Evolutionary conservation across 2,113 vertebrate genomes (phyloP).

Genomic region (Heterocephalus glaber): DNA sequence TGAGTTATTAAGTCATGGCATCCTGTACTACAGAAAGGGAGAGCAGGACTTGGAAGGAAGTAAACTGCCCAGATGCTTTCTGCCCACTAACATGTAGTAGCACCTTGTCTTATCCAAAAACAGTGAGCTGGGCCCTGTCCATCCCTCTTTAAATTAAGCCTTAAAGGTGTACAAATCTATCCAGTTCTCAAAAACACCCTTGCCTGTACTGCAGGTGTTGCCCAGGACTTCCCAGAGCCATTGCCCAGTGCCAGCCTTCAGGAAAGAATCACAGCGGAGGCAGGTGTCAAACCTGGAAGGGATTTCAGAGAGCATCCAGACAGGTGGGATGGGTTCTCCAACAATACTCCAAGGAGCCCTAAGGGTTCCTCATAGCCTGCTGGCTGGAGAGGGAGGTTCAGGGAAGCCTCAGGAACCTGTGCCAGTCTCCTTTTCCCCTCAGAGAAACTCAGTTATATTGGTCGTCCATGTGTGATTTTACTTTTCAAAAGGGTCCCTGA

Average conservation of each 20-base stretch:
- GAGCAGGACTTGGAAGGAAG: neutral
- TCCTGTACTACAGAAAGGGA: neutral
- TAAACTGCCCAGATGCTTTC: neutral
- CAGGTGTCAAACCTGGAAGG: neutral
- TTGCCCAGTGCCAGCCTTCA: neutral
- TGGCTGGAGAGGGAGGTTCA: neutral
- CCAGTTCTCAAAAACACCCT: fast-evolving
- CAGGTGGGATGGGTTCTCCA: neutral
- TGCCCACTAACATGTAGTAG: neutral
- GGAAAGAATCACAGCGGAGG: neutral
- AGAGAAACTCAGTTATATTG: neutral
- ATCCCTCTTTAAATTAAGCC: neutral
- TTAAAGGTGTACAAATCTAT: neutral
- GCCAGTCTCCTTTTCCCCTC: neutral
- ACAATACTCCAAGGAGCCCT: neutral
- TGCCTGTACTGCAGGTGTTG: too few relatives aligned
- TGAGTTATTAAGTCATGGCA: neutral
- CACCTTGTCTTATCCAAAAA: neutral
- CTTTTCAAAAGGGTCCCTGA: neutral
- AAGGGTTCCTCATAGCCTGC: neutral
- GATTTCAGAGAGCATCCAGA: neutral
- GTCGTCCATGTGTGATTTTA: neutral
- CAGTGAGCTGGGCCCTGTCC: fast-evolving
- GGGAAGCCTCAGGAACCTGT: neutral
- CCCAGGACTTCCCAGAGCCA: neutral